Evolutionary conservation across 1,140 invertebrate genomes (phyloP).

Genomic region (Zaprionus taronus): DNA sequence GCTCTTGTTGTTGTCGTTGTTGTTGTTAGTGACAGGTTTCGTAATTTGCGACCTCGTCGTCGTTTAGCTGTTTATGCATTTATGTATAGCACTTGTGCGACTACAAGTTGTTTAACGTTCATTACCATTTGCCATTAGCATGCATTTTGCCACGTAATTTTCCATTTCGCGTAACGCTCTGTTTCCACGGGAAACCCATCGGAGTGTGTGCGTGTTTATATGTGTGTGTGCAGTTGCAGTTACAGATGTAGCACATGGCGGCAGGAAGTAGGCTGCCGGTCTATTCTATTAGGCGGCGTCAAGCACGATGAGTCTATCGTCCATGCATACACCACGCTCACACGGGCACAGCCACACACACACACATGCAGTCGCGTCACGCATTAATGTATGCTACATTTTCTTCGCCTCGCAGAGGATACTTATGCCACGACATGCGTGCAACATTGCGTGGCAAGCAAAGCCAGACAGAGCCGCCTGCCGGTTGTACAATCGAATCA

Average conservation of each 20-base stretch:
- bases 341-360: not conserved
- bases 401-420: conserved; percentile 36
- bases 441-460: conserved; percentile 27
- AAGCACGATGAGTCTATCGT: conserved; percentile 4
- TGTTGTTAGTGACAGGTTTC: conserved; percentile 35
- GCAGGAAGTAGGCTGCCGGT: conserved; percentile 7
- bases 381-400: conserved; percentile 59
- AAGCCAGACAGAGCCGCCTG: not conserved
- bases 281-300: conserved; percentile 31
- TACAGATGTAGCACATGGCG: conserved; percentile 2
- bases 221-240: conserved; percentile 14
- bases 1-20: conserved; percentile 21
- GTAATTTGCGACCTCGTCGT: conserved; percentile 43
- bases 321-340: not conserved
- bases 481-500: conserved; percentile 72
- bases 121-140: conserved; percentile 76
- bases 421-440: conserved; percentile 5
- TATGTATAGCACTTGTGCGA: conserved; percentile 58
- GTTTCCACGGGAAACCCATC: not conserved
- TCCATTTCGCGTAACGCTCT: conserved; percentile 36
- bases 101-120: conserved; percentile 65
- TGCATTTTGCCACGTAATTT: conserved; percentile 65
- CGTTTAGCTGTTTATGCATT: conserved; percentile 50
- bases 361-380: not conserved
- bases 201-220: not conserved